A percentile compares a stretch with the other conserved stretches of the same genome.
These are phyloP conservation scores for Clunio marinus DNA, from an alignment of 2,888 invertebrate species.

Conservation along the genomic window DNA sequence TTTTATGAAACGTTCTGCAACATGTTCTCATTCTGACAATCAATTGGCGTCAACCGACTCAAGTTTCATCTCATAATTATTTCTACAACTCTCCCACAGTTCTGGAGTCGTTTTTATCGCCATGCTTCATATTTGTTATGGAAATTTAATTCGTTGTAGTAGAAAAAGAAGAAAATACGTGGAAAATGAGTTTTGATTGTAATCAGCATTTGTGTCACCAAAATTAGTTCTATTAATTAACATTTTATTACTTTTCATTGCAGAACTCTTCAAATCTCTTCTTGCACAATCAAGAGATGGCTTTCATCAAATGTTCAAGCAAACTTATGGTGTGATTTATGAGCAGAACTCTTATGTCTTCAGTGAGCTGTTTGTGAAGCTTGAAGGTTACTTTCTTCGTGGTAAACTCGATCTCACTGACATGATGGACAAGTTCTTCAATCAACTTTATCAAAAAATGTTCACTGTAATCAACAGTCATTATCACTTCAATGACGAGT, in stretches of 20 bases:
- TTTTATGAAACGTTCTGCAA: background rate
- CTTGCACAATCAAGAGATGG: constrained; percentile 76
- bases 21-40: background rate
- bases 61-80: background rate
- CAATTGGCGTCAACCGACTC: background rate
- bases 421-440: constrained; percentile 90
- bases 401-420: constrained; percentile 80
- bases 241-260: constrained; percentile 46
- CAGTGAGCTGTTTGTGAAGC: constrained; percentile 80
- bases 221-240: background rate
- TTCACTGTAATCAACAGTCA: constrained; percentile 92
- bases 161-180: background rate
- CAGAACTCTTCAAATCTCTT: constrained; percentile 85
- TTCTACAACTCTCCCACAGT: background rate
- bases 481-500: constrained; percentile 83
- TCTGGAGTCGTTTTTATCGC: constrained; percentile 1
- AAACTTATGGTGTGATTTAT: constrained; percentile 92
- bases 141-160: background rate
- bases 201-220: background rate
- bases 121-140: background rate
- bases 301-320: constrained; percentile 92
- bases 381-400: constrained; percentile 82
- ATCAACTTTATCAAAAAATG: constrained; percentile 90
- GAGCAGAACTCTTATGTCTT: constrained; percentile 91
- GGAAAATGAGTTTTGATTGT: background rate